phyloP scores from a whole-genome alignment of 2,797 vertebrate species.

The Tauraco hartlaubi region DNA sequence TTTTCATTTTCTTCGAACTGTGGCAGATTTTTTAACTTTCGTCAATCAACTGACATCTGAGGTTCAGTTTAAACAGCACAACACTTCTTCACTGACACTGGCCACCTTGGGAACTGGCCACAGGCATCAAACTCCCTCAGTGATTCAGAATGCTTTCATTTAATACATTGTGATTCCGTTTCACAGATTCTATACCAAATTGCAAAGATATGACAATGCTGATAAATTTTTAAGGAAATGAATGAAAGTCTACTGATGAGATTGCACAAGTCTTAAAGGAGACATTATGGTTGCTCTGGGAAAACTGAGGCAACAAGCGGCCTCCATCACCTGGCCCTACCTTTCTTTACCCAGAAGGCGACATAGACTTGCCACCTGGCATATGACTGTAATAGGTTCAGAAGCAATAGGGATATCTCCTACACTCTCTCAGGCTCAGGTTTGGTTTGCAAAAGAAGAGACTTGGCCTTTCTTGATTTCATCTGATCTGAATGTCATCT shows the following conservation, averaged over 20 bases:
- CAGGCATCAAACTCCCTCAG: not conserved
- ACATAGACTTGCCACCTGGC: rapidly evolving
- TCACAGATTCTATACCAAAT: not conserved
- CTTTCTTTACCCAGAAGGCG: not conserved
- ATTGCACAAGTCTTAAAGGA: not conserved
- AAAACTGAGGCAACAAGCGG: not conserved
- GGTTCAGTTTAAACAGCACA: not conserved
- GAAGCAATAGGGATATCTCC: not conserved
- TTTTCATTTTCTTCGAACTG: conserved; percentile 27
- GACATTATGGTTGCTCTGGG: not conserved
- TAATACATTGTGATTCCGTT: not conserved
- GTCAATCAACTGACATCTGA: conserved; percentile 13
- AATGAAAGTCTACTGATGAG: not conserved
- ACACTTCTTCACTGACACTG: not conserved
- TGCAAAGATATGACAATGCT: rapidly evolving
- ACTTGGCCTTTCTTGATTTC: not conserved
- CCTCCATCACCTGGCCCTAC: not conserved
- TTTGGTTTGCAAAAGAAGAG: not conserved
- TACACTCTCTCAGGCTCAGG: not conserved
- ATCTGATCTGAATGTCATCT: not conserved
- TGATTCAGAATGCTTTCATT: not conserved
- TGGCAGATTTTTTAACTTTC: not conserved
- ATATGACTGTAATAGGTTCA: not conserved
- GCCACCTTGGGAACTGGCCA: not conserved
- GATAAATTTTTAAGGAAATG: not conserved